A percentile compares a stretch with the other conserved stretches of the same genome.
phyloP scores from a whole-genome alignment of 2,888 invertebrate species.

The Coenonympha glycerion region DNA sequence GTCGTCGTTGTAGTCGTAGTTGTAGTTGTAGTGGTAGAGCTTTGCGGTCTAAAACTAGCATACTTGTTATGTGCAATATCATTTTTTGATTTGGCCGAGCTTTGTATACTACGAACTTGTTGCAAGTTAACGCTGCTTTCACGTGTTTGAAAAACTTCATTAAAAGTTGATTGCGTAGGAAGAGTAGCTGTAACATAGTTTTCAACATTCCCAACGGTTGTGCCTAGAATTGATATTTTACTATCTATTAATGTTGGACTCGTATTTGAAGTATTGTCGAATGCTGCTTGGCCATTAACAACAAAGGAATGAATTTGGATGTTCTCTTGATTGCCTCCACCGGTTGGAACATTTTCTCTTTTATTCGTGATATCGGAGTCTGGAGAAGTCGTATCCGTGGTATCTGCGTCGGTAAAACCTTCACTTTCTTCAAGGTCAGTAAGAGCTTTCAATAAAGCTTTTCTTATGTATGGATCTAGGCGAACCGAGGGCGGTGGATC shows the following conservation, averaged over 20 bases:
- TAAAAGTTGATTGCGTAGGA: conserved; percentile 57
- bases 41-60: conserved; percentile 30
- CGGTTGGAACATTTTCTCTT: conserved; percentile 21
- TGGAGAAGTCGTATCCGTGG: conserved; percentile 41
- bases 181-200: conserved; percentile 56
- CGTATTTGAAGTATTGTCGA: conserved; percentile 48
- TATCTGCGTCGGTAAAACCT: conserved; percentile 60
- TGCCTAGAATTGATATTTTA: conserved; percentile 62
- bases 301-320: conserved; percentile 77
- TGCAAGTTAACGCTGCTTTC: conserved; percentile 52
- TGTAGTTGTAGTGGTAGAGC: conserved; percentile 44
- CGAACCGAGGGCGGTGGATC: conserved; percentile 75
- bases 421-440: conserved; percentile 82
- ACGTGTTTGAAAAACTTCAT: conserved; percentile 62
- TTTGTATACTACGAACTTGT: conserved; percentile 61
- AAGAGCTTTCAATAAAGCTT: conserved; percentile 84
- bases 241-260: conserved; percentile 54
- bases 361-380: conserved; percentile 42
- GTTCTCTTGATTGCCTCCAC: conserved; percentile 32
- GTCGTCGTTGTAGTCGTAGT: conserved; percentile 74
- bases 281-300: conserved; percentile 66
- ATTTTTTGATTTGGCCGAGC: conserved; percentile 37
- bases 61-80: conserved; percentile 32
- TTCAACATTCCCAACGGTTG: conserved; percentile 68
- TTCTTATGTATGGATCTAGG: conserved; percentile 83